Percentiles rank a stretch among this genome's conserved stretches.
phyloP scores from a whole-genome alignment of 92 coral and sea anemone genomes.

The Ricordea florida region DNA sequence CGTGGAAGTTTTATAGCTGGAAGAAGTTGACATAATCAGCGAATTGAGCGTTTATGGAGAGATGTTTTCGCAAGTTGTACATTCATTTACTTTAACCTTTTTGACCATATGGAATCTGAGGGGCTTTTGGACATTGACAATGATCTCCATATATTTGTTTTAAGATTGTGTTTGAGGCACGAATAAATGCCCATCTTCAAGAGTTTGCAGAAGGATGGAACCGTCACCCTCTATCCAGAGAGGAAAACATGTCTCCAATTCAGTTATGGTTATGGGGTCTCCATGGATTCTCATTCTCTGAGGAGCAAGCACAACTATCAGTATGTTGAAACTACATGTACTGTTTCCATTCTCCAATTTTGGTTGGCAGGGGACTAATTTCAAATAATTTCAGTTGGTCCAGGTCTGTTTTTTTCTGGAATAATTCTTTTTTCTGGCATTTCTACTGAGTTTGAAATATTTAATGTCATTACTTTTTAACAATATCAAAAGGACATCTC shows the following conservation, averaged over 20 bases:
- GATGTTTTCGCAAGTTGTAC: conserved; percentile 54
- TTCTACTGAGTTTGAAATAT: conserved; percentile 4
- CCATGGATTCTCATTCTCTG: not conserved
- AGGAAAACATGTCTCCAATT: conserved; percentile 54
- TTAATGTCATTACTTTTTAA: not conserved
- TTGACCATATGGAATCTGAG: conserved; percentile 39
- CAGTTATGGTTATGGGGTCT: conserved; percentile 76
- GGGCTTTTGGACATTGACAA: conserved; percentile 49
- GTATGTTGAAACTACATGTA: not conserved
- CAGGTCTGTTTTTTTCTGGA: not conserved
- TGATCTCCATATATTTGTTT: conserved; percentile 62
- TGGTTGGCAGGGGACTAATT: not conserved
- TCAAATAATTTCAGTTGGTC: not conserved
- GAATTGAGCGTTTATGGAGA: conserved; percentile 65
- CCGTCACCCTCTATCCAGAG: conserved; percentile 62
- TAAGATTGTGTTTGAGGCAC: conserved; percentile 42
- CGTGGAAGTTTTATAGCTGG: conserved; percentile 57
- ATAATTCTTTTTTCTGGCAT: conserved; percentile 3
- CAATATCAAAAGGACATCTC: not conserved
- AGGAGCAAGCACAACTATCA: not conserved
- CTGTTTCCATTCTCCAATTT: not conserved
- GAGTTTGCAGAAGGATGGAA: conserved; percentile 64
- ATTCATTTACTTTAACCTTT: conserved; percentile 39
- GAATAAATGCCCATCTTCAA: conserved; percentile 43
- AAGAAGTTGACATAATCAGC: conserved; percentile 51